phyloP scores from a whole-genome alignment of 1,140 invertebrate genomes.

The Meloidogyne floridensis region DNA sequence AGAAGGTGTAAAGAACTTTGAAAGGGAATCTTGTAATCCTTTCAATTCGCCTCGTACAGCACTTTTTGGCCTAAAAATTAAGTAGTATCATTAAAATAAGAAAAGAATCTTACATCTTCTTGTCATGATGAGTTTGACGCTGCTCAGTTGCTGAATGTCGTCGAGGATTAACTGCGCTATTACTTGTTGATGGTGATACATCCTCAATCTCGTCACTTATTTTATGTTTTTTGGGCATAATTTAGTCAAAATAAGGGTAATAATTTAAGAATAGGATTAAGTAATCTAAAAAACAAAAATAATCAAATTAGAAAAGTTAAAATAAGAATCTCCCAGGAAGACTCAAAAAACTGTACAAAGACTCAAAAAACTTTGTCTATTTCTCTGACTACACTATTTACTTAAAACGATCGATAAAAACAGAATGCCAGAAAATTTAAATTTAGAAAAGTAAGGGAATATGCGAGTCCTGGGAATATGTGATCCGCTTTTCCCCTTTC shows the following conservation, averaged over 20 bases:
- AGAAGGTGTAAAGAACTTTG: conserved; percentile 66
- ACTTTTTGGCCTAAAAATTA: neutral
- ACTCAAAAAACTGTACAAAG: too few species aligned
- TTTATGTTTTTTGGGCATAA: neutral
- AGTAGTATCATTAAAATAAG: neutral
- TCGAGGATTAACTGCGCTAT: neutral
- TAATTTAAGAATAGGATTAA: too few species aligned
- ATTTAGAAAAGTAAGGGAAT: too few species aligned
- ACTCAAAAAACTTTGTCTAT: too few species aligned
- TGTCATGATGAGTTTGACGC: neutral
- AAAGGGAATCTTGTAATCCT: conserved; percentile 59
- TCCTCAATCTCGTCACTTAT: neutral
- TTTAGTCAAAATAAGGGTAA: neutral
- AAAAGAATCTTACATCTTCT: conserved; percentile 3
- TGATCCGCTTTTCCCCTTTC: too few species aligned
- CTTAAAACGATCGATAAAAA: too few species aligned
- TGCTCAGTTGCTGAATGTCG: neutral
- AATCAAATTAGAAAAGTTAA: too few species aligned
- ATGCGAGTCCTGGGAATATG: too few species aligned
- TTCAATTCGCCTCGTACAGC: conserved; percentile 31
- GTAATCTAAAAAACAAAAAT: too few species aligned
- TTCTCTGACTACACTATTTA: too few species aligned
- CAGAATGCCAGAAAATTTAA: too few species aligned
- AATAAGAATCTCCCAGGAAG: too few species aligned
- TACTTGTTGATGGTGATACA: neutral